Base-by-base conservation (phyloP, 2,113 vertebrate genomes). In the Uropsilus gracilis region DNA sequence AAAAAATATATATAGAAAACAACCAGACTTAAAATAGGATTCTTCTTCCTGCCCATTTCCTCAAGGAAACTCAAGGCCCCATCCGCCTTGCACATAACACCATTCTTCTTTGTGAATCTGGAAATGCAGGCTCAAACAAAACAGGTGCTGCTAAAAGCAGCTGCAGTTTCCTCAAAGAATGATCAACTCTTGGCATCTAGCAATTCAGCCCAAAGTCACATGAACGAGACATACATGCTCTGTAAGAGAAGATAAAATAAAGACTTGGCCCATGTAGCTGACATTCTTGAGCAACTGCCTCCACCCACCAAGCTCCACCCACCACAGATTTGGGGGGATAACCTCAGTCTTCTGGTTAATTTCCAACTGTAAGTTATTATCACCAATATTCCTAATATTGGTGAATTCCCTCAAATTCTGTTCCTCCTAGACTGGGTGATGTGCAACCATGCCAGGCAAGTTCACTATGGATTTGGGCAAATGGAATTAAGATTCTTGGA, bases 21-120 rank as follows among this genome's bases (percentile, higher is more conserved):
- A 94, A 37, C 20, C 14, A 14, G 48, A 95, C 80, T 96, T 97
- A 96, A 97, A 97, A 92, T 0, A 50, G 73, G 78, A 82, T 34
- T 96, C 90, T 96, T 95, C 92, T 97, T 97, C 90, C 90, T 97
- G 90, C 63, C 72, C 26, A 66, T 96, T 98, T 96, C 96, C 97
- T 96, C 88, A 91, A 97, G 90, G 95, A 96, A 94, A 95, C 59
- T 39, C 50, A 44, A 26, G 59, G 16, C 66, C 3, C 87, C 90
- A 96, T 90, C 96, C 94, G 39, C 59, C 93, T 96, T 69, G n/a
- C 64, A 57, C 30, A 48, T 4, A 97, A 90, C 20, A 72, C 22
- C 55, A 22, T 42, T 66, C 14, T 91, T 78, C 69, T 96, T 85
- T 44, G 66, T 1, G 24, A 93, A 48, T 94, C 80, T 2, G 80